phyloP scores from a whole-genome alignment of 2,113 vertebrate species.

The Campylomormyrus tamandua region DNA sequence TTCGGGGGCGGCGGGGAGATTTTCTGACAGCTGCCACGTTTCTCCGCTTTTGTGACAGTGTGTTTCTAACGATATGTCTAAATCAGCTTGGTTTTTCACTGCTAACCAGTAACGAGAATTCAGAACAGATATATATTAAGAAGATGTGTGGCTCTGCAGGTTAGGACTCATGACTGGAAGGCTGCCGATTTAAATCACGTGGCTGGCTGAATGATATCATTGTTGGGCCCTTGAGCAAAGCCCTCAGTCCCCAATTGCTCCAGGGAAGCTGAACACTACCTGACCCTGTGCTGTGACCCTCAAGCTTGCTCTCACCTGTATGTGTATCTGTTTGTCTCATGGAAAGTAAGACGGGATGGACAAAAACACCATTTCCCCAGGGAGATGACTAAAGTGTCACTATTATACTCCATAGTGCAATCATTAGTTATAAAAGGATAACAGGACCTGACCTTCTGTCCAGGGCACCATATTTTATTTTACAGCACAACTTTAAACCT shows the following conservation, averaged over 20 bases:
- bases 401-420: neutral
- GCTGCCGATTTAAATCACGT: neutral
- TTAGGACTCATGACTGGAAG: neutral
- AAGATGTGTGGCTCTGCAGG: neutral
- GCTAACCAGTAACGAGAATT: neutral
- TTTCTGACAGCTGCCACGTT: neutral
- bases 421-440: neutral
- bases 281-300: neutral
- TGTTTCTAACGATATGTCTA: neutral
- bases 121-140: neutral
- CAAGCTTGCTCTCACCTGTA: neutral
- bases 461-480: neutral
- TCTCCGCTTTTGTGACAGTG: neutral
- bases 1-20: neutral
- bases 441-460: neutral
- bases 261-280: neutral
- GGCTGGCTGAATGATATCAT: neutral
- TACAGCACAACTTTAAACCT: neutral
- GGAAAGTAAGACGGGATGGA: neutral
- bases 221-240: neutral
- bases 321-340: neutral
- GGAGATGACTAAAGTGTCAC: neutral
- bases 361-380: neutral
- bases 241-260: neutral
- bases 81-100: neutral